phyloP scores from a whole-genome alignment of 2,888 invertebrate genomes.

The Baronia brevicornis region DNA sequence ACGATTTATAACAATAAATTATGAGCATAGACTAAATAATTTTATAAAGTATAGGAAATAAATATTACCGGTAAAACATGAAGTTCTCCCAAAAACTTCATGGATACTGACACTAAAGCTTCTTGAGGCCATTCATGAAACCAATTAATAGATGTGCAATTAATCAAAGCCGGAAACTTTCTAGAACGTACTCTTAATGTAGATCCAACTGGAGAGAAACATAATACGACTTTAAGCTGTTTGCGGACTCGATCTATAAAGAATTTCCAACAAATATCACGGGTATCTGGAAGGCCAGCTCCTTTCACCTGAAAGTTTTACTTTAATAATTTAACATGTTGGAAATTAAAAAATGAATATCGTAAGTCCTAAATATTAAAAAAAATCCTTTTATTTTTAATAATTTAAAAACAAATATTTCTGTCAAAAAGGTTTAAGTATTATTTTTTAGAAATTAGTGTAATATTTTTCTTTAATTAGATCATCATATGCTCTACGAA shows the following conservation, averaged over 20 bases:
- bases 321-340: background rate
- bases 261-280: constrained; percentile 98
- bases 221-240: constrained; percentile 93
- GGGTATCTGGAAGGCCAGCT: constrained; percentile 91
- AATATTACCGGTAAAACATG: constrained; percentile 86
- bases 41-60: constrained; percentile 19
- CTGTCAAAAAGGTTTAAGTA: no score
- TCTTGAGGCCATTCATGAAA: constrained; percentile 99
- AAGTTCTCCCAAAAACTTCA: constrained; percentile 88
- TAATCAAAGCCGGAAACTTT: constrained; percentile 97
- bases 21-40: constrained; percentile 5
- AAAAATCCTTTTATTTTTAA: no score
- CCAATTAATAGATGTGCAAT: constrained; percentile 97
- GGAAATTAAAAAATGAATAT: background rate
- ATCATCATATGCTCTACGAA: no score
- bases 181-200: constrained; percentile 92
- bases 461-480: no score
- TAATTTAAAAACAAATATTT: no score
- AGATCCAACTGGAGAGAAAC: constrained; percentile 97
- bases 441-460: no score
- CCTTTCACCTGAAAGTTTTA: constrained; percentile 79
- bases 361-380: background rate
- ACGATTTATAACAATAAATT: constrained; percentile 9
- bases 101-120: constrained; percentile 94
- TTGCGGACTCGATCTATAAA: constrained; percentile 96